Percentiles rank a stretch among this genome's conserved stretches.
Evolutionary conservation across 2,113 vertebrate species (phyloP).

Genomic region (Gulo gulo): DNA sequence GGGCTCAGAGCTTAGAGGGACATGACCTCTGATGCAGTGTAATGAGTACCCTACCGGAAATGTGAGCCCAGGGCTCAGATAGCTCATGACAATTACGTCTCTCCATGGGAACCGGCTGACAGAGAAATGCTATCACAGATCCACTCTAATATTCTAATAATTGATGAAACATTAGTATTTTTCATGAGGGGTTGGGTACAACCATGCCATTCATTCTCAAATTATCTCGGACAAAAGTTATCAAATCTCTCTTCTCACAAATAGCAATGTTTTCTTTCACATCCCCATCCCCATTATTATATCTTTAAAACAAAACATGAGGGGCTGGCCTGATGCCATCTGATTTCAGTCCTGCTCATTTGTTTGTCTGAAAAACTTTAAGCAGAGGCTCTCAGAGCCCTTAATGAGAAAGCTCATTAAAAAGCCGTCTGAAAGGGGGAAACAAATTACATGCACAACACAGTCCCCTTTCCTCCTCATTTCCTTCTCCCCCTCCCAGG

Average conservation of each 20-base stretch:
- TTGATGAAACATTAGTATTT: conserved; percentile 27
- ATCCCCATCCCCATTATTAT: neutral
- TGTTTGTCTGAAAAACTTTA: conserved; percentile 59
- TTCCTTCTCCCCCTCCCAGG: conserved; percentile 46
- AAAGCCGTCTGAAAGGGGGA: conserved; percentile 57
- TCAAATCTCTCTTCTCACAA: neutral
- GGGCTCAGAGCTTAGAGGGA: neutral
- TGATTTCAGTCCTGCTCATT: conserved; percentile 57
- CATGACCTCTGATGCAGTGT: neutral
- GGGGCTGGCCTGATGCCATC: conserved; percentile 6
- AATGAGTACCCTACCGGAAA: conserved; percentile 1
- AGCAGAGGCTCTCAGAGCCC: conserved; percentile 45
- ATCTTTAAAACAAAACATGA: neutral
- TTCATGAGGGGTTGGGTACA: neutral
- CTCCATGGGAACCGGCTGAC: neutral
- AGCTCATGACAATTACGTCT: neutral
- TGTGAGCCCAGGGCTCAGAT: neutral
- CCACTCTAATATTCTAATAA: conserved; percentile 25
- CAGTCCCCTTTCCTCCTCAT: conserved; percentile 61
- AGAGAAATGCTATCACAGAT: neutral
- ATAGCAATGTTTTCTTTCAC: neutral
- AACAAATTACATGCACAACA: conserved; percentile 53
- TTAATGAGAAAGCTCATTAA: conserved; percentile 75
- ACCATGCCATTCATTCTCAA: neutral
- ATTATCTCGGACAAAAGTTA: neutral